phyloP scores from a whole-genome alignment of 2,113 vertebrate genomes.

The Lampris incognitus region DNA sequence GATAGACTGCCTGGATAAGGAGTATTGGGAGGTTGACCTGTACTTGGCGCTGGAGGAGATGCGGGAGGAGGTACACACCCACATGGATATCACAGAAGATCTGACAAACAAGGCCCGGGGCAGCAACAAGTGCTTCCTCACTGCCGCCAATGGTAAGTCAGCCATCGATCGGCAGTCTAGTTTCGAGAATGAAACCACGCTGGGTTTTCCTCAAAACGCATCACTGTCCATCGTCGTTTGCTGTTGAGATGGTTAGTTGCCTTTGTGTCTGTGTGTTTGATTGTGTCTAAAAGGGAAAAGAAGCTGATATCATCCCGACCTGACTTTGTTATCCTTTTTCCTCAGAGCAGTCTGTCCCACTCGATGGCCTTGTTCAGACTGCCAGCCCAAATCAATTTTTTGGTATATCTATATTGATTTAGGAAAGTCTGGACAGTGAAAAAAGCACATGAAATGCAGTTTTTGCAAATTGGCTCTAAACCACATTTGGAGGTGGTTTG shows the following conservation, averaged over 20 bases:
- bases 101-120: conserved; percentile 96
- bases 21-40: conserved; percentile 95
- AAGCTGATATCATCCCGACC: conserved; percentile 12
- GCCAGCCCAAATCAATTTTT: no score
- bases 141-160: conserved; percentile 89
- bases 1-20: conserved; percentile 91
- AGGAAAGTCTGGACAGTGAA: no score
- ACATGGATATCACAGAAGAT: conserved; percentile 97
- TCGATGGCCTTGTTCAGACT: no score
- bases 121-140: conserved; percentile 94
- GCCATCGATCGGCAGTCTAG: background rate
- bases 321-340: background rate
- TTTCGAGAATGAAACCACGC: background rate
- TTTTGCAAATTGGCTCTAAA: no score
- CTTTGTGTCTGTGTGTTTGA: background rate
- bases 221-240: background rate
- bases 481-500: no score
- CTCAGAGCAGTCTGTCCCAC: background rate
- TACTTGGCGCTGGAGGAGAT: conserved; percentile 93
- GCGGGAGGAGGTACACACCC: conserved; percentile 91
- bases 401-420: no score
- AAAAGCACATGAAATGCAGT: no score
- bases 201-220: background rate
- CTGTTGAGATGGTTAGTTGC: background rate
- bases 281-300: background rate